These are phyloP conservation scores for Enoplosus armatus DNA, from an alignment of 2,797 vertebrate species.

Conservation along the genomic window DNA sequence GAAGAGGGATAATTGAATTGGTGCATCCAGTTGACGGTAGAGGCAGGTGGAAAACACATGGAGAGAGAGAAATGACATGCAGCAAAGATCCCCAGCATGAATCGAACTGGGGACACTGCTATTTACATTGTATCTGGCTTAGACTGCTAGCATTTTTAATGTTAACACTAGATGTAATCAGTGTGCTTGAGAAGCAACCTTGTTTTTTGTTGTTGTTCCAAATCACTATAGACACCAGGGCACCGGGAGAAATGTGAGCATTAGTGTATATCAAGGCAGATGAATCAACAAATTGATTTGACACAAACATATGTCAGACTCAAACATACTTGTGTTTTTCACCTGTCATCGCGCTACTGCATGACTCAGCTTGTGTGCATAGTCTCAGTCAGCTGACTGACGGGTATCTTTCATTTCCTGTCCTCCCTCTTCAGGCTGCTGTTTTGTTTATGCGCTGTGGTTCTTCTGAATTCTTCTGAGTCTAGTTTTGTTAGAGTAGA, in stretches of 20 bases:
- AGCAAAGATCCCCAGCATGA: too few species aligned
- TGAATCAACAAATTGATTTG: neutral
- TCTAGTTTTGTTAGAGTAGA: neutral
- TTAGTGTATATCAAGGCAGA: neutral
- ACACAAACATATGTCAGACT: neutral
- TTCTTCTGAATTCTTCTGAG: neutral
- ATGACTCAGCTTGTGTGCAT: neutral
- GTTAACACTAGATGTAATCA: neutral
- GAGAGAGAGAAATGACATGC: neutral
- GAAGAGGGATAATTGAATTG: neutral
- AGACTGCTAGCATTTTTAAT: neutral
- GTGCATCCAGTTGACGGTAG: neutral
- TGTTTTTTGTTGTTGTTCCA: neutral
- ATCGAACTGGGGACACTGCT: too few species aligned
- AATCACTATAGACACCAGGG: neutral
- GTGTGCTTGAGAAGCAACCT: neutral
- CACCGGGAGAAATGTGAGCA: neutral
- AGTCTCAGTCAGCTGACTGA: slow-evolving; percentile 34
- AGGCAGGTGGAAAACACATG: neutral
- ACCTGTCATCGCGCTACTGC: neutral
- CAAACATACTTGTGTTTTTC: neutral
- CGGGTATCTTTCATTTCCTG: slow-evolving; percentile 28
- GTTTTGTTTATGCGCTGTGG: neutral
- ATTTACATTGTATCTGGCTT: too few species aligned
- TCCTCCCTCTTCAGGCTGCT: neutral